Evolutionary conservation across 2,113 vertebrate species (phyloP).

Genomic region (Bagarius yarrelli): DNA sequence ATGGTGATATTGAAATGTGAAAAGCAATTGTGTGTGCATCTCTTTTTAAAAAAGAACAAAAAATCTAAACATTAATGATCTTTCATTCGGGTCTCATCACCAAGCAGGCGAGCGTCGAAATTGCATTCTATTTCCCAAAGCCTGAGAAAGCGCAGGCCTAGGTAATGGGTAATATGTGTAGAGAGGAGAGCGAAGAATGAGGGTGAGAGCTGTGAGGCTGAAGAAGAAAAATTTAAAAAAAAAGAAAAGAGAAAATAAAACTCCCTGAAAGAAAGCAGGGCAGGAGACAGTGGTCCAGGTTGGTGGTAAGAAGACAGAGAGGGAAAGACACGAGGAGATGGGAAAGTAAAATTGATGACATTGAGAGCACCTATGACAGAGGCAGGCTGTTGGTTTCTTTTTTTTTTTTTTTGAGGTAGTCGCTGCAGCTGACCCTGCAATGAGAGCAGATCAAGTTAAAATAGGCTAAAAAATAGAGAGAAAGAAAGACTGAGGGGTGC

Average conservation of each 20-base stretch:
- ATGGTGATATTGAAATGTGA: slow-evolving; percentile 21
- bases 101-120: slow-evolving; percentile 66
- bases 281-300: slow-evolving; percentile 48
- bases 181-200: slow-evolving; percentile 44
- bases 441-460: slow-evolving; percentile 70
- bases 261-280: slow-evolving; percentile 49
- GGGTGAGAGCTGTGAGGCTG: slow-evolving; percentile 50
- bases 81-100: slow-evolving; percentile 77
- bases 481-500: slow-evolving; percentile 39
- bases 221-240: not conserved
- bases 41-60: slow-evolving; percentile 38
- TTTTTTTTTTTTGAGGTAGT: slow-evolving; percentile 49
- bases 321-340: slow-evolving; percentile 67
- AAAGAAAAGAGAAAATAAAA: slow-evolving; percentile 28
- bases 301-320: slow-evolving; percentile 18
- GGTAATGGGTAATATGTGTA: slow-evolving; percentile 76
- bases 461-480: slow-evolving; percentile 60
- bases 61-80: slow-evolving; percentile 70
- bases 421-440: slow-evolving; percentile 63
- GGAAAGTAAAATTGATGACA: slow-evolving; percentile 93
- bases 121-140: slow-evolving; percentile 81
- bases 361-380: slow-evolving; percentile 87
- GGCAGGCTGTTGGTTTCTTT: slow-evolving; percentile 48
- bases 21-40: slow-evolving; percentile 48
- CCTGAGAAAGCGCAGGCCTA: slow-evolving; percentile 73